A percentile compares a stretch with the other conserved stretches of the same genome.
Conservation (phyloP, 2,888 invertebrate species). For the Stegana nigrithorax region DNA sequence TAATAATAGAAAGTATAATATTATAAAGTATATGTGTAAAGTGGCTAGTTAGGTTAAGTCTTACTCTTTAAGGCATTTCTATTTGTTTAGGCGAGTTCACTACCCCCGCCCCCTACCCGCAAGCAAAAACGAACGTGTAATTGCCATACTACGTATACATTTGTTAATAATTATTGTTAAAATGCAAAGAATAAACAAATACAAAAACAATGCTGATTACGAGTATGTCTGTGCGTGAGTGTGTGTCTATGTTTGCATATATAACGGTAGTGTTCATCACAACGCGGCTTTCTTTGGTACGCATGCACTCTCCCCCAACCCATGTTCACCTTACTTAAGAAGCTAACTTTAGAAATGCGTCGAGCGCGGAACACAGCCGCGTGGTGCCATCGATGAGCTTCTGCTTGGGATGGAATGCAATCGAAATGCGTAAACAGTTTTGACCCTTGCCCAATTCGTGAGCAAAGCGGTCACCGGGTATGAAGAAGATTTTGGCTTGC, state of each 20-base stretch:
- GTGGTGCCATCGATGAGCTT: constrained; percentile 62
- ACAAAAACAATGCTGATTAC: neutral
- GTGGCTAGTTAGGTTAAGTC: no score
- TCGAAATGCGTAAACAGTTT: constrained; percentile 70
- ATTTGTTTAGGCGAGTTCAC: no score
- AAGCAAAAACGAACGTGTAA: constrained; percentile 1
- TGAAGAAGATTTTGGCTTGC: constrained; percentile 68
- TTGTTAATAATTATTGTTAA: neutral
- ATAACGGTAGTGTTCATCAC: neutral
- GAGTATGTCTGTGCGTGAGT: no score
- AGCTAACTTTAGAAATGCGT: constrained; percentile 57
- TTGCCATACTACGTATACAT: no score
- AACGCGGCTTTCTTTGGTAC: constrained; percentile 5
- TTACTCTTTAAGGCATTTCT: constrained; percentile 11
- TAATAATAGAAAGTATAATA: no score
- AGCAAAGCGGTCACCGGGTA: constrained; percentile 69
- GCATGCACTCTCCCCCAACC: neutral
- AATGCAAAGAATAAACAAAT: neutral
- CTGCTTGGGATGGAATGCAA: constrained; percentile 69
- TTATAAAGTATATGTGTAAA: no score
- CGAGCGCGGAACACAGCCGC: constrained; percentile 66
- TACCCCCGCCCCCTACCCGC: no score
- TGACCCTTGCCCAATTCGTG: constrained; percentile 52
- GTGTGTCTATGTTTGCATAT: neutral
- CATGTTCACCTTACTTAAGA: constrained; percentile 22